Percentiles rank a stretch among this genome's conserved stretches.
These are phyloP conservation scores for Papilio protenor DNA, from an alignment of 2,888 invertebrate species.

Conservation along the genomic window DNA sequence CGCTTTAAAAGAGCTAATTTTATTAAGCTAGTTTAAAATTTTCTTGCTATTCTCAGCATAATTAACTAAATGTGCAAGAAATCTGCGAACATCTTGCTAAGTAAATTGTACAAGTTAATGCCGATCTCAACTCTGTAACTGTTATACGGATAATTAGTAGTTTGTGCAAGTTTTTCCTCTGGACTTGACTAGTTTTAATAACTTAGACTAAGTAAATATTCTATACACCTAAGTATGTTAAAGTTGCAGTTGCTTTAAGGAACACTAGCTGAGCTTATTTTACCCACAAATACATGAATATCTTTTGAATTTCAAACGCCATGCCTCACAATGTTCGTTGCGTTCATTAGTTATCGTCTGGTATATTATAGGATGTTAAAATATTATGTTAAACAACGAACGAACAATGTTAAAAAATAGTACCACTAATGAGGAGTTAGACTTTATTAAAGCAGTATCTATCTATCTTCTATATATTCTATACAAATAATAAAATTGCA, in stretches of 20 bases:
- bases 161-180: not conserved
- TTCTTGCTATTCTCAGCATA: not conserved
- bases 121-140: constrained; percentile 1
- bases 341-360: too few relatives aligned
- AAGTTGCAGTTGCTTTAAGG: not conserved
- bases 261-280: not conserved
- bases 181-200: constrained; percentile 10
- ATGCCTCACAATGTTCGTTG: too few relatives aligned
- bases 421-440: too few relatives aligned
- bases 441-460: too few relatives aligned
- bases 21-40: not conserved
- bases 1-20: not conserved
- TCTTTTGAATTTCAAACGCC: too few relatives aligned
- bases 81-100: constrained; percentile 8
- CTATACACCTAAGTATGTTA: not conserved
- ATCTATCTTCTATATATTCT: too few relatives aligned
- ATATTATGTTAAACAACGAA: too few relatives aligned
- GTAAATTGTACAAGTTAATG: constrained; percentile 7
- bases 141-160: not conserved
- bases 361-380: not conserved
- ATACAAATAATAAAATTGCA: too few relatives aligned
- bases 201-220: constrained; percentile 6
- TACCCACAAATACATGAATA: not conserved
- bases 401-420: too few relatives aligned
- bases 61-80: constrained; percentile 17